Conservation (phyloP, 2,113 vertebrate genomes). For the Eulemur rufifrons region DNA sequence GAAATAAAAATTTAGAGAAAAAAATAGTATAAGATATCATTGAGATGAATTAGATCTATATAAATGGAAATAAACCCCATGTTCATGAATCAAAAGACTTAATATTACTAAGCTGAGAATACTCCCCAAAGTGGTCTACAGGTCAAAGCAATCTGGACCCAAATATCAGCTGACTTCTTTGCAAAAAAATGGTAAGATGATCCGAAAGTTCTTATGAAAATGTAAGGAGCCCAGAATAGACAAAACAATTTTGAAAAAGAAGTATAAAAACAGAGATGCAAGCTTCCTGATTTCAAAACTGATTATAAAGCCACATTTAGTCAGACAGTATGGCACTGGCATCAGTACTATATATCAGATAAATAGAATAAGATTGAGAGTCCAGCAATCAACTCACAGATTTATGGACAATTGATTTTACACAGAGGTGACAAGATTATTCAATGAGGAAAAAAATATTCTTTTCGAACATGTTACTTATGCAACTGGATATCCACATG, state of each 20-base stretch:
- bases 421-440: not conserved
- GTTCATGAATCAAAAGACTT: not conserved
- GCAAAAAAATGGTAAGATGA: not conserved
- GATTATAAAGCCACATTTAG: not conserved
- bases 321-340: not conserved
- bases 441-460: not conserved
- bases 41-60: not conserved
- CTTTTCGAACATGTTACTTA: not conserved
- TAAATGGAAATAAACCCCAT: not conserved
- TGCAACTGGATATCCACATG: not conserved
- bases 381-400: not conserved
- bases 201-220: not conserved
- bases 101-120: not conserved
- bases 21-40: not conserved
- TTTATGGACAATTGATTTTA: not conserved
- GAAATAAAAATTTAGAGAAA: slow-evolving; percentile 70
- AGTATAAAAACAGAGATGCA: not conserved
- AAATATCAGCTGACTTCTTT: not conserved
- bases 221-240: not conserved
- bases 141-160: not conserved
- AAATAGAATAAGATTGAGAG: not conserved
- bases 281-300: not conserved
- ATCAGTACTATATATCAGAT: not conserved
- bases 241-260: not conserved
- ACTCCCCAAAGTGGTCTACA: not conserved